phyloP scores from a whole-genome alignment of 2,113 vertebrate genomes.

The Pedetes capensis region DNA sequence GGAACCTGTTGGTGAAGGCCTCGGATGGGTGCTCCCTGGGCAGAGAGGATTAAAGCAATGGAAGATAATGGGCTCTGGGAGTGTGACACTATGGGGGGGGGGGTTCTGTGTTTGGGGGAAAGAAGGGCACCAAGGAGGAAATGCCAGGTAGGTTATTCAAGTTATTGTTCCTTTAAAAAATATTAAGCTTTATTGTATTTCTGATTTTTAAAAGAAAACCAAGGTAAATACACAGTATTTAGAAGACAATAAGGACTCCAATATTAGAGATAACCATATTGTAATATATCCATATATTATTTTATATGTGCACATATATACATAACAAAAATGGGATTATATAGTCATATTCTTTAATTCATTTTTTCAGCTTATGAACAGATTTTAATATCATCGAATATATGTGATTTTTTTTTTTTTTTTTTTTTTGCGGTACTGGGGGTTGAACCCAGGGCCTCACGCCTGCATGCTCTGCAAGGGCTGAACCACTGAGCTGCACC shows the following conservation, averaged over 20 bases:
- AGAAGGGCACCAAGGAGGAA: conserved; percentile 9
- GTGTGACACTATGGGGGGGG: background rate
- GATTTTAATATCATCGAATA: conserved; percentile 28
- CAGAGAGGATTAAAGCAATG: background rate
- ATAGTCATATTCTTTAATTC: conserved; percentile 19
- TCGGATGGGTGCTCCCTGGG: background rate
- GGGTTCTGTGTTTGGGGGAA: background rate
- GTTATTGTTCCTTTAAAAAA: background rate
- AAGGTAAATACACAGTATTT: background rate
- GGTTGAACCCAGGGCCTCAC: too few relatives aligned
- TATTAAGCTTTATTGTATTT: background rate
- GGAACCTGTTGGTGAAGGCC: background rate
- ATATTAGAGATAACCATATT: conserved; percentile 9
- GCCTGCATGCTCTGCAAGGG: too few relatives aligned
- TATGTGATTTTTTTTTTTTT: too few relatives aligned
- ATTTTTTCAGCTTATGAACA: conserved; percentile 29
- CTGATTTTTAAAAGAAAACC: background rate
- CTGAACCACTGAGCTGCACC: too few relatives aligned
- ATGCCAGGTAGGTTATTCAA: background rate
- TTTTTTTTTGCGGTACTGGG: too few relatives aligned
- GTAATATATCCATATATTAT: background rate
- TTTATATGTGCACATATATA: background rate
- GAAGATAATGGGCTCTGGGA: background rate
- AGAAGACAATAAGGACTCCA: background rate
- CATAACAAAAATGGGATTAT: conserved; percentile 6